Base-by-base conservation (phyloP, 2,888 invertebrate species). In the Nomada fucata region DNA sequence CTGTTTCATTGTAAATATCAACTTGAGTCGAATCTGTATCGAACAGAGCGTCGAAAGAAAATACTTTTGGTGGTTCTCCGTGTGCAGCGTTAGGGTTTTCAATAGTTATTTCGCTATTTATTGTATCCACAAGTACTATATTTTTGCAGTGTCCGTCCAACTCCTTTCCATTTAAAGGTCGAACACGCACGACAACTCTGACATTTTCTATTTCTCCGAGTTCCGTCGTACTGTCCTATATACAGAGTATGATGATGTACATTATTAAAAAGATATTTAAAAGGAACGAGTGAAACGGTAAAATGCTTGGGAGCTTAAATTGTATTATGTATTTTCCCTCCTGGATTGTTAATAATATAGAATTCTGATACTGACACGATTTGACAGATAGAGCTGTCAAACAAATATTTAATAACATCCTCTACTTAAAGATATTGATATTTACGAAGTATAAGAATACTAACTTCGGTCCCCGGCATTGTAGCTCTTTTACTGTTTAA, bases 31-130 rank as follows among this genome's bases (percentile, higher is more conserved):
- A 97, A 87, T 96, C 96, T 23, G 96, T 96, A 68, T 97, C 97
- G 94, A 99, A 99, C 47, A 99, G 98, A 61, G 97, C 97, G 94
- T 99, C 99, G 92, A 99, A 99, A 13, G 97, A 97, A 93, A 98
- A 99, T 0, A 96, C 95, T 94, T 99, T 97, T 0, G 97, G 97
- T 47, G 97, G 97, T 90, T 97, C 97, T 15, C 96, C 96, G 0
- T 95, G 95, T 0, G 95, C 95, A 52, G 96, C 96, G 89, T 96
- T 96, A 68, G 96, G 96, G 93, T 97, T 96, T 60, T 96, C 95
- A 18, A 98, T 96, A 9, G 96, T 96, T 23, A 98, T 96, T 61
- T 97, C 96, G 90, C 96, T 96, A 93, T 97, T 96, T 79, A 97
- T 95, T 52, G 96, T 94, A 91, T 98, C 97, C 87, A 98, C 97